A percentile compares a stretch with the other conserved stretches of the same genome.
Evolutionary conservation across 2,797 vertebrate species (phyloP).

Genomic region (Tauraco hartlaubi): DNA sequence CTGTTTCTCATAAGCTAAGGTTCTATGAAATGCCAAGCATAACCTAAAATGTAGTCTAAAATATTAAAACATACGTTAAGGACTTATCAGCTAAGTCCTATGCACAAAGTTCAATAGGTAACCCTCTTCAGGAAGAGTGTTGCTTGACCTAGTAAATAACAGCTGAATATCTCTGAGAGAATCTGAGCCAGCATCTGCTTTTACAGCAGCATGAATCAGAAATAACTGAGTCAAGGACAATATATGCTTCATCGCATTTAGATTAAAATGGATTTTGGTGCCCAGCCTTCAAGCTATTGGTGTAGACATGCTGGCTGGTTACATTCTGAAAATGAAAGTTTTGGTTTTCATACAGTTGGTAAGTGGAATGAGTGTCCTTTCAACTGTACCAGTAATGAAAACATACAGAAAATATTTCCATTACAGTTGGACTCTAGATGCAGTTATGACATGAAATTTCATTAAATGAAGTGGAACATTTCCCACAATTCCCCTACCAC

Average conservation of each 20-base stretch:
- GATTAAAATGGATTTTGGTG: background rate
- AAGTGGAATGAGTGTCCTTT: background rate
- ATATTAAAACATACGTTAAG: background rate
- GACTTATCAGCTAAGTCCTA: background rate
- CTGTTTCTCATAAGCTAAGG: background rate
- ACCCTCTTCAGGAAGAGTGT: background rate
- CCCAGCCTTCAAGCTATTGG: background rate
- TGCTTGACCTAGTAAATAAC: background rate
- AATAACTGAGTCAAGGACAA: background rate
- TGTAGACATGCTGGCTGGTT: background rate
- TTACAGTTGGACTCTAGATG: background rate
- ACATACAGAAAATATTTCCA: background rate
- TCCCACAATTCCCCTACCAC: constrained; percentile 10
- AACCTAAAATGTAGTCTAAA: constrained; percentile 2
- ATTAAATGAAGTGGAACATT: constrained; percentile 17
- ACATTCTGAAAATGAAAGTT: constrained; percentile 31
- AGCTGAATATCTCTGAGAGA: background rate
- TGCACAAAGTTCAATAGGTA: background rate
- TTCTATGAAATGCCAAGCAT: background rate
- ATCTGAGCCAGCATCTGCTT: background rate
- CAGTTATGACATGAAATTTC: constrained; percentile 10
- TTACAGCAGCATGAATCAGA: background rate
- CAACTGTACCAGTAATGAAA: constrained; percentile 5
- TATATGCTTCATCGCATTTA: background rate
- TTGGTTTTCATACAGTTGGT: background rate